Base-by-base conservation (phyloP, 2,113 vertebrate species). In the Muntiacus muntjak region DNA sequence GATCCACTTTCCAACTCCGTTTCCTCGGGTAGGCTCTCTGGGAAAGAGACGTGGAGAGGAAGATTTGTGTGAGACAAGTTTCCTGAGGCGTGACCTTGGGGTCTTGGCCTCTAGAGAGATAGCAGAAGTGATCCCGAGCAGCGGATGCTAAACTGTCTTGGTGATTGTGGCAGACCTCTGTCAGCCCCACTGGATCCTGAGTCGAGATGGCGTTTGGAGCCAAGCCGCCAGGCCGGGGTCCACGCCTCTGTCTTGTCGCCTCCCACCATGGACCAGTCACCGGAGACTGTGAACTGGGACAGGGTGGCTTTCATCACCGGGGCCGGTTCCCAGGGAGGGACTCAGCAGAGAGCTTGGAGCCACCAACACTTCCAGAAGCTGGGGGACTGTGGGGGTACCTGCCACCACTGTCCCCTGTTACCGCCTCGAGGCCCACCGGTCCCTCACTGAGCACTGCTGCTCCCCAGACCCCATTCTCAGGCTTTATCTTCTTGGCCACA, bases 241-340 rank as follows among this genome's bases (percentile, higher is more conserved):
- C 21, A 23, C 12, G 33, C 26, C 17, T 4, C 33, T 30, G 1
- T 6, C 3, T 16, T 30, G 2, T 6, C 3, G 3, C 28, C 50
- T 30, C 12, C 16, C 36, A 33, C 58, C 2, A 4, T 0, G 3
- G 1, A 23, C 17, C 26, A 60, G 43, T 7, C 12, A 7, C 4
- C 5, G 62, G 17, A 67, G 30, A 30, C 8, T 7, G 1, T 87
- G 33, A 28, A 55, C 28, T n/a, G 67, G 55, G 78, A 8, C 6
- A 17, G 8, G 19, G 7, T 0, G 1, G 45, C 26, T 58, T 13
- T 36, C 12, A 60, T 36, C n/a, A 67, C n/a, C 4, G 1, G 76
- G 33, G 14, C 21, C 17, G 10, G 43, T 55, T 45, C 8, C 19
- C 36, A 57, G 33, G 12, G 13, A 67, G 8, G 33, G 57, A 25